These are phyloP conservation scores for Polypedilum pembai DNA, from an alignment of 1,140 invertebrate genomes.

Conservation along the genomic window DNA sequence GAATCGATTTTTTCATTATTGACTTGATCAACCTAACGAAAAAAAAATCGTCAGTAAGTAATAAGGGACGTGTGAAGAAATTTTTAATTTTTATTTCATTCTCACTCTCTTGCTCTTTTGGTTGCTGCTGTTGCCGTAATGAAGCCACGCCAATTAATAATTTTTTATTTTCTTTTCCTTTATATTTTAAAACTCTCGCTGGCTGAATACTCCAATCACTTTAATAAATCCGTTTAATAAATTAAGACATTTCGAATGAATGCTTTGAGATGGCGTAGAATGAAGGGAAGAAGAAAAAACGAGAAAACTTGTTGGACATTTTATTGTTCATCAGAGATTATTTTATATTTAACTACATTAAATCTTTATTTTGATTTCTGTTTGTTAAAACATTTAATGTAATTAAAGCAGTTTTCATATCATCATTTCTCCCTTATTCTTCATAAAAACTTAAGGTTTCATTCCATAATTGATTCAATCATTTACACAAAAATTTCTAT, in stretches of 20 bases:
- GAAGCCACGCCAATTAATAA: background rate
- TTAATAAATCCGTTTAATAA: conserved; percentile 19
- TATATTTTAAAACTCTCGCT: background rate
- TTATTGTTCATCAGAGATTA: background rate
- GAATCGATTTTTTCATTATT: background rate
- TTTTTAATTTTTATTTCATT: background rate
- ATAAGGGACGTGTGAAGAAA: background rate
- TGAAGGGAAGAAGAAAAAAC: background rate
- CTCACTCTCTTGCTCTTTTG: background rate
- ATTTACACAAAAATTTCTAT: too few relatives aligned
- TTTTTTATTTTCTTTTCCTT: background rate
- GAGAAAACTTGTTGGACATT: background rate
- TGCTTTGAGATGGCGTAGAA: background rate
- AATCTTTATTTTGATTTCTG: too few relatives aligned
- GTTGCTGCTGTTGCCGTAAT: background rate
- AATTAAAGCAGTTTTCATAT: too few relatives aligned
- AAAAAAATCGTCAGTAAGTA: background rate
- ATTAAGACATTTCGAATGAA: conserved; percentile 9
- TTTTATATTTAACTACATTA: too few relatives aligned
- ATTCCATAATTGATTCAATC: too few relatives aligned
- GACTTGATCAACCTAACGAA: background rate
- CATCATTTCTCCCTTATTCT: too few relatives aligned
- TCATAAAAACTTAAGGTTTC: too few relatives aligned
- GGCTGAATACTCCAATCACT: background rate
- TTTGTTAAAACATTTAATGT: too few relatives aligned